phyloP scores from a whole-genome alignment of 2,113 vertebrate species.

The Psittacula cyanocephala region DNA sequence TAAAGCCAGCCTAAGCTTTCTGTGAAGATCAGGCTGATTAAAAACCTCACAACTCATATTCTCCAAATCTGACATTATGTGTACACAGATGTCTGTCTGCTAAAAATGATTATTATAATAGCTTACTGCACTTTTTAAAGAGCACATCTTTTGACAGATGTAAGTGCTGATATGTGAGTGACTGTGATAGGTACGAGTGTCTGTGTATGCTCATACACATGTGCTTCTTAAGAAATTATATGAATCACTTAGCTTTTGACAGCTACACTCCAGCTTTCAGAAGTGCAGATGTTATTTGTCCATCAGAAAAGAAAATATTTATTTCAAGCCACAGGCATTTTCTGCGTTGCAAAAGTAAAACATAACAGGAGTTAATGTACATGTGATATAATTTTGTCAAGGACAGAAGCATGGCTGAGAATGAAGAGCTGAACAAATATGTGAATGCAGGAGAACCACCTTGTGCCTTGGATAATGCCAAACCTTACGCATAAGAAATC shows the following conservation, averaged over 20 bases:
- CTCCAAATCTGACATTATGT: not conserved
- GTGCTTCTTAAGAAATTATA: constrained; percentile 53
- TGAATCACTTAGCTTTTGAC: constrained; percentile 55
- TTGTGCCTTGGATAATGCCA: fast-evolving
- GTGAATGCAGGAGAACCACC: not conserved
- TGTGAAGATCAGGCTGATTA: not conserved
- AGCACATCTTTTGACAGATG: not conserved
- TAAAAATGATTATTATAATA: not conserved
- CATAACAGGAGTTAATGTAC: constrained; percentile 43
- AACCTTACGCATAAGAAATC: not conserved
- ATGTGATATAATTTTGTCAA: constrained; percentile 19
- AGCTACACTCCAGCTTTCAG: constrained; percentile 54
- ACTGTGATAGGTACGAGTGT: not conserved
- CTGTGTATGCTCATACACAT: not conserved
- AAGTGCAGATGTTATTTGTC: constrained; percentile 74
- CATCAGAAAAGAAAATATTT: constrained; percentile 74
- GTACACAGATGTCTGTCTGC: not conserved
- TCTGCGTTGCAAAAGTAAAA: constrained; percentile 53
- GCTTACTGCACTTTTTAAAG: not conserved
- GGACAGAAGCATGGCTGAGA: not conserved
- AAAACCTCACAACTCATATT: fast-evolving
- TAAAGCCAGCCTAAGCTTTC: not conserved
- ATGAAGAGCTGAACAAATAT: not conserved
- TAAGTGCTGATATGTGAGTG: not conserved
- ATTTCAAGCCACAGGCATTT: constrained; percentile 69